Evolutionary conservation across 2,888 invertebrate species (phyloP), one percentile per base, ranked within the genome.

Genomic region (Syrphus vitripennis): DNA sequence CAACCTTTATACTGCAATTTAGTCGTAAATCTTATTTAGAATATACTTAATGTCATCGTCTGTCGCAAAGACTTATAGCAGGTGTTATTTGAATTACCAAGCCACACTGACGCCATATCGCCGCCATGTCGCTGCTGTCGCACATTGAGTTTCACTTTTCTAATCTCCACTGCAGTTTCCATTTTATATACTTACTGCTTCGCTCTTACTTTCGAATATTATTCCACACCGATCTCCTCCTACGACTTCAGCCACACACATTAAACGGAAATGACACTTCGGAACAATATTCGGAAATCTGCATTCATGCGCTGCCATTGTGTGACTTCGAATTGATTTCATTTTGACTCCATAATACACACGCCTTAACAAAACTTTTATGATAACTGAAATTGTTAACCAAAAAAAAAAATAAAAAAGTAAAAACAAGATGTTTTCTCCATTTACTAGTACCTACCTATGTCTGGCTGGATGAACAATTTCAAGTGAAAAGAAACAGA

Each of bases 211-310:
- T 86, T 86, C 86, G 72, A 86, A 77, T 55, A 55, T 3, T 75
- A 63, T 59, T 24, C 24, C 26, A 16, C 31, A 16, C n/a, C 21
- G n/a, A 6, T 14, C 45, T 70, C 55, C 70, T 48, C 34, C 53
- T 63, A 50, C 59, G 21, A 80, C 34, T 34, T 0, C 10, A 21
- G 3, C 72, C 59, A 55, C 77, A 81, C 72, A 77, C 55, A 65
- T 55, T 42, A 70, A 86, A 82, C 86, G 86, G 86, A 86, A 82
- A 82, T 86, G 86, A 78, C 77, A 86, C 77, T 76, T 48, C 24
- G 26, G 16, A 55, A 19, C 69, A 40, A 1, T n/a, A n/a, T 67
- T 55, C 69, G 61, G 81, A 72, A 82, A 86, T 86, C 86, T 86
- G 82, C 86, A 86, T 86, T 74, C 86, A 86, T 50, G 50, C 40